Evolutionary conservation across 2,113 vertebrate genomes (phyloP).

Genomic region (Mesembrinibis cayennensis): DNA sequence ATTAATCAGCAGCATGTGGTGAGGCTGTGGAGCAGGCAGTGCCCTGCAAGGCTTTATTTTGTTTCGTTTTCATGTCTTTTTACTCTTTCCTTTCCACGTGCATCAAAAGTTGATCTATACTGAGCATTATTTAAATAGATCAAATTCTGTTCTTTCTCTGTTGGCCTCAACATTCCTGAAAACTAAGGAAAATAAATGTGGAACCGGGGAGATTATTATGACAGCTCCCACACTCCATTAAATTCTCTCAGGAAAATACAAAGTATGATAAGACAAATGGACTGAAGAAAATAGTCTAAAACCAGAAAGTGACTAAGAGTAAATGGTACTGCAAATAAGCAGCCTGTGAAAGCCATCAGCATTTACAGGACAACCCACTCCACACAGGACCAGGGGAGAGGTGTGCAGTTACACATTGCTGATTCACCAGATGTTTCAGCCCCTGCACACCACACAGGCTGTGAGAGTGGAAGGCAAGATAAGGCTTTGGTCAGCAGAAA

Average conservation of each 20-base stretch:
- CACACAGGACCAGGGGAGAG: accelerated
- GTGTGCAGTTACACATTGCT: accelerated
- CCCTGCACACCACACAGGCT: accelerated
- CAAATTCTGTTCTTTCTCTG: neutral
- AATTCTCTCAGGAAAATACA: constrained; percentile 20
- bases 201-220: neutral
- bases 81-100: neutral
- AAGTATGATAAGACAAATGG: neutral
- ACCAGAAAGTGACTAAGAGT: neutral
- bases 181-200: constrained; percentile 44
- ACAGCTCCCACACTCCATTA: constrained; percentile 29
- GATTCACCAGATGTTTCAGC: neutral
- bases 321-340: neutral
- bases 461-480: no score
- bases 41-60: neutral
- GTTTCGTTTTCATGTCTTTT: neutral
- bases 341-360: neutral
- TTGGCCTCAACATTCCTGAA: neutral
- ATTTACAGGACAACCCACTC: accelerated
- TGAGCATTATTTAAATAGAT: neutral
- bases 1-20: neutral
- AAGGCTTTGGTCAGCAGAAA: neutral
- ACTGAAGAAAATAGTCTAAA: neutral
- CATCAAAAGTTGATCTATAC: neutral
- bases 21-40: neutral